These are phyloP conservation scores for Melanotaenia trifasciata DNA, from an alignment of 2,797 vertebrate species.

Conservation along the genomic window DNA sequence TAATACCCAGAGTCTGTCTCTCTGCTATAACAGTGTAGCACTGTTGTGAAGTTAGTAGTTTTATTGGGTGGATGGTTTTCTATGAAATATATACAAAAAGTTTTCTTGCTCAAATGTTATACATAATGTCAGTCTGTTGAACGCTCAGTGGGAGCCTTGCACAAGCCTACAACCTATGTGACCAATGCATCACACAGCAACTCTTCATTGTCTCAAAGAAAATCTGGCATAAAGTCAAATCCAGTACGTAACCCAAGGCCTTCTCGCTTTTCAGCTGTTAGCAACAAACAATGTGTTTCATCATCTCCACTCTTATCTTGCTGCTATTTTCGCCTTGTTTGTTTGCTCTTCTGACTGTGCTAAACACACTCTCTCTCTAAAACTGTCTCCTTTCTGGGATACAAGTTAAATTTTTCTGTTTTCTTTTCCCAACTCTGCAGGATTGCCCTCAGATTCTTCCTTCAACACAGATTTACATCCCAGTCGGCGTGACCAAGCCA, in stretches of 20 bases:
- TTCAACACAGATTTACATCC: slow-evolving; percentile 96
- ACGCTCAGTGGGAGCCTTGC: slow-evolving; percentile 48
- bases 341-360: slow-evolving; percentile 18
- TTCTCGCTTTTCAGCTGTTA: slow-evolving; percentile 6
- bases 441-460: slow-evolving; percentile 98
- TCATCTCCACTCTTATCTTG: slow-evolving; percentile 33
- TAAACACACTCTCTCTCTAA: slow-evolving; percentile 5
- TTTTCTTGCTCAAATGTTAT: slow-evolving; percentile 18
- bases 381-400: background rate
- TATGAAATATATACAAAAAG: slow-evolving; percentile 37
- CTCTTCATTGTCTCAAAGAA: slow-evolving; percentile 20
- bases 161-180: slow-evolving; percentile 34
- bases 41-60: slow-evolving; percentile 37
- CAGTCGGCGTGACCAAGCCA: slow-evolving; percentile 94
- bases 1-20: slow-evolving; percentile 29
- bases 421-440: slow-evolving; percentile 71
- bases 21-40: slow-evolving; percentile 31
- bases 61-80: slow-evolving; percentile 43
- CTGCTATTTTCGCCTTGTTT: slow-evolving; percentile 27
- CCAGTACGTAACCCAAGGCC: slow-evolving; percentile 12
- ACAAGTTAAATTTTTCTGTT: slow-evolving; percentile 7
- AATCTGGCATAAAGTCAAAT: slow-evolving; percentile 41
- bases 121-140: slow-evolving; percentile 41
- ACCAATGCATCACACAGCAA: slow-evolving; percentile 25
- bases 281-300: slow-evolving; percentile 45